Evolutionary conservation across 2,888 invertebrate genomes (phyloP), one percentile per base, ranked within the genome.

Genomic region (Meloe dianella): DNA sequence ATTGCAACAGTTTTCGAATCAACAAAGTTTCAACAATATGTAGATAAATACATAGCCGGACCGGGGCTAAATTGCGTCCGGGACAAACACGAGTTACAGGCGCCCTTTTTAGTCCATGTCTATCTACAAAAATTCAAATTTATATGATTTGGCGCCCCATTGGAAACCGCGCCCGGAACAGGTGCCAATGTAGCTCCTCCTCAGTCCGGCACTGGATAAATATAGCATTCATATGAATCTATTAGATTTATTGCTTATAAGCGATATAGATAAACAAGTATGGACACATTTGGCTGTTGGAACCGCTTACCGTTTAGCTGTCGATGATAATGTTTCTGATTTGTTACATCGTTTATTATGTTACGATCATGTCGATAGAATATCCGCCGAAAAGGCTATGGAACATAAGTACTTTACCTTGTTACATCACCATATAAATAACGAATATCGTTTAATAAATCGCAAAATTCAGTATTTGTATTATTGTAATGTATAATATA

Each of bases 241-340:
- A 9, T 77, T 76, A 63, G 73, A 80, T 27, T 38, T 72, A 74
- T 27, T 64, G 74, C 30, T 32, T 4, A 27, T 83, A 10, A 81
- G 80, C 0, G 70, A 72, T 10, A 82, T 82, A 64, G 78, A 77
- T 9, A 74, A 79, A 30, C 83, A 82, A 68, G 77, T 80, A 6
- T 84, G 84, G 84, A 82, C 83, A 59, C 70, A 82, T 41, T 84
- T 82, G n/a, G n/a, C n/a, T 65, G 78, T 84, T 24, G 81, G 77
- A 41, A 78, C 81, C 0, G 84, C 82, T 63, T 83, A 83, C 66
- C 80, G 83, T 69, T 72, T 84, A 60, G 20, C n/a, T 22, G 79
- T 83, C 14, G 81, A 78, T 41, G 81, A 81, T n/a, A 74, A 77
- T 29, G 82, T 82, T 0, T 72, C 82, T 22, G 77, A 82, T 70